Percentiles rank a stretch among this genome's conserved stretches.
Evolutionary conservation across 2,113 vertebrate genomes (phyloP).

Genomic region (Ceyx melanurus): DNA sequence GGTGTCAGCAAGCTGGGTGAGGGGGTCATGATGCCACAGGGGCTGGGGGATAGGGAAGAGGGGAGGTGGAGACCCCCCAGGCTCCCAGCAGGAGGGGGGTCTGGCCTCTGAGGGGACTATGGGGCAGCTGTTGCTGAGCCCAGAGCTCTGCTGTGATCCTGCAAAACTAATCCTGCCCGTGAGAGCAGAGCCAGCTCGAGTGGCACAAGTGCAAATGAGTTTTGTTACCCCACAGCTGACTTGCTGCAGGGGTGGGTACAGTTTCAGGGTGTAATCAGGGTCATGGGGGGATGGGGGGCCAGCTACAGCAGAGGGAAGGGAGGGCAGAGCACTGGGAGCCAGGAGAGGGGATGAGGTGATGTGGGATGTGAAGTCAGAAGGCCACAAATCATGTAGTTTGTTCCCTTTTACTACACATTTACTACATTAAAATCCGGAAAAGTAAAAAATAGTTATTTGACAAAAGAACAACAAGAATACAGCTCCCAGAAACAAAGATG

Average conservation of each 20-base stretch:
- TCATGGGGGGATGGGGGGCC: background rate
- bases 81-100: background rate
- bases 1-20: rapidly evolving
- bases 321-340: background rate
- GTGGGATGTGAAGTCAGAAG: background rate
- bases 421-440: background rate
- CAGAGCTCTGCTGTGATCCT: background rate
- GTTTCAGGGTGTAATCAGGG: background rate
- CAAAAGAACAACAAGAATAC: background rate
- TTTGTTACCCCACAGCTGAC: background rate
- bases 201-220: background rate
- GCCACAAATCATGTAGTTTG: background rate
- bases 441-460: background rate
- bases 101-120: background rate
- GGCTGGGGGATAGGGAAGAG: background rate
- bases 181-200: background rate
- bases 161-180: background rate
- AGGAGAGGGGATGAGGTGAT: background rate
- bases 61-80: background rate
- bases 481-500: background rate
- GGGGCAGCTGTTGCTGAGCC: background rate
- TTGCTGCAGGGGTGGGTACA: background rate
- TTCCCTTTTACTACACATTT: background rate
- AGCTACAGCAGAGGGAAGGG: background rate
- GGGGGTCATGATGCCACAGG: background rate